Evolutionary conservation across 2,113 vertebrate genomes (phyloP).

Genomic region (Nesogale talazaci): DNA sequence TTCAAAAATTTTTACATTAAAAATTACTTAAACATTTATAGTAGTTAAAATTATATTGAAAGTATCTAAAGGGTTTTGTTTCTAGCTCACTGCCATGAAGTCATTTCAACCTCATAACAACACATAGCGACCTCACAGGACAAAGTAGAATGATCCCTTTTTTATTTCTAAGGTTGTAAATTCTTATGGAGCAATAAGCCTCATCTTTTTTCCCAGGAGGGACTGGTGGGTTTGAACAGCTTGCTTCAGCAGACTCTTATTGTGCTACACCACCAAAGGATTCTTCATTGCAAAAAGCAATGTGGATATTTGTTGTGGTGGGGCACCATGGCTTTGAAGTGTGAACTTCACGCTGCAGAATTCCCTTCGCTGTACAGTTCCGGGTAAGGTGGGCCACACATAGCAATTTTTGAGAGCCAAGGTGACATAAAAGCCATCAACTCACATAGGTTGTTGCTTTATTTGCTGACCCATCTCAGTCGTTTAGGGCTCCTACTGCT

Average conservation of each 20-base stretch:
- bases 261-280: too few species aligned
- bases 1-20: too few species aligned
- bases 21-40: neutral
- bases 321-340: neutral
- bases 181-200: too few species aligned
- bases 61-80: neutral
- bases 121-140: too few species aligned
- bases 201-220: too few species aligned
- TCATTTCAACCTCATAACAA: too few species aligned
- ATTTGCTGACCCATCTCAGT: neutral
- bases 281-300: neutral
- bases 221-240: too few species aligned
- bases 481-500: neutral
- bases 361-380: neutral
- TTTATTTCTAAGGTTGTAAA: too few species aligned
- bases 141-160: too few species aligned
- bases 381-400: too few species aligned
- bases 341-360: neutral
- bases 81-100: neutral
- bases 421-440: neutral
- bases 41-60: conserved; percentile 29
- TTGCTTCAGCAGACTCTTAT: too few species aligned
- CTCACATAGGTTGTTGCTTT: neutral
- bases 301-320: neutral
- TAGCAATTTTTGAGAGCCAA: neutral